These are phyloP conservation scores for Nerophis lumbriciformis DNA, from an alignment of 2,113 vertebrate species.

Conservation along the genomic window DNA sequence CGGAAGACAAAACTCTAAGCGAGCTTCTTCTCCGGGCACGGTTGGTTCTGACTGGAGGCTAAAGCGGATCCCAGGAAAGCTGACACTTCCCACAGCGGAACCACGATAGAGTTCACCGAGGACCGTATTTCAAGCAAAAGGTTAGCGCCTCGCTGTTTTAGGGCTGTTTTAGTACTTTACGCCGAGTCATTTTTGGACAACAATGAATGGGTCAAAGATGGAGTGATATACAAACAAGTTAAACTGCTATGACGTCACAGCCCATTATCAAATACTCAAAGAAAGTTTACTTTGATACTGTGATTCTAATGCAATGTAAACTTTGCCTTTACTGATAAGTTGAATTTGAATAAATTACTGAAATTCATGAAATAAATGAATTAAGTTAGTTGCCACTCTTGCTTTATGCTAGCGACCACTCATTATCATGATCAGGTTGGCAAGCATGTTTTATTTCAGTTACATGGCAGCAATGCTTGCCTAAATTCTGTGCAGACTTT, in stretches of 20 bases:
- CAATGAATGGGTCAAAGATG: not conserved
- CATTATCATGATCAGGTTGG: too few species aligned
- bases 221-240: slow-evolving; percentile 20
- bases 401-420: too few species aligned
- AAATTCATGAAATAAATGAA: slow-evolving; percentile 20
- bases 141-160: slow-evolving; percentile 3
- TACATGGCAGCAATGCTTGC: too few species aligned
- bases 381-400: slow-evolving; percentile 5
- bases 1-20: slow-evolving; percentile 40
- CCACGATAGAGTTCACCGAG: not conserved
- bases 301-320: too few species aligned
- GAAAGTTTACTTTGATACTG: too few species aligned
- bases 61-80: not conserved
- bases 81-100: not conserved
- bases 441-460: too few species aligned
- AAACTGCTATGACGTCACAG: not conserved
- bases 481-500: not conserved
- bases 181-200: not conserved
- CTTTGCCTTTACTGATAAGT: not conserved
- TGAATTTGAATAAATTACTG: not conserved
- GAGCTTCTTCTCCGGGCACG: slow-evolving; percentile 4
- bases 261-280: not conserved
- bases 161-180: too few species aligned
- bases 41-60: not conserved
- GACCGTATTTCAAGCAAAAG: slow-evolving; percentile 6